These are phyloP conservation scores for Papilio glaucus DNA, from an alignment of 1,140 invertebrate species.

Conservation along the genomic window DNA sequence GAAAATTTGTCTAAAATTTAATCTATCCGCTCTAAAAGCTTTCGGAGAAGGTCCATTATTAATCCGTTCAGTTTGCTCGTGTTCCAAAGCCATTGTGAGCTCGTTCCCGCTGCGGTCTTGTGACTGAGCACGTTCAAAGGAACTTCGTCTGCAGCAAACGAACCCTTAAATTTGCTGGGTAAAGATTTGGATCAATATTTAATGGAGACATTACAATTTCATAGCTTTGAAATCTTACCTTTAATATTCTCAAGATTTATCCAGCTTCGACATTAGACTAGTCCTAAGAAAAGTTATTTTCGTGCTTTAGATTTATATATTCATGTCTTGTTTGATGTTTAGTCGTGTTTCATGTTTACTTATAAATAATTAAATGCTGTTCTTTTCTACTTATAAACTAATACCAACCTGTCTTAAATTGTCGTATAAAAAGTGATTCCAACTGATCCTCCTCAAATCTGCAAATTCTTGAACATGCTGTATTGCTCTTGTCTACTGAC, in stretches of 20 bases:
- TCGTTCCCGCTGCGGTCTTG: constrained; percentile 21
- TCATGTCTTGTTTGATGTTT: background rate
- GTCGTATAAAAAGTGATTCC: no score
- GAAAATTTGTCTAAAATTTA: constrained; percentile 33
- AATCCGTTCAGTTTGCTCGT: constrained; percentile 33
- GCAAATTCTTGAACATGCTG: no score
- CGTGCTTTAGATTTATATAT: background rate
- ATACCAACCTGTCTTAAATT: no score
- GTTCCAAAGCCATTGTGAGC: constrained; percentile 32
- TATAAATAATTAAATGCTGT: background rate
- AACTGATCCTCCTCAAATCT: no score
- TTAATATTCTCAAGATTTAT: background rate
- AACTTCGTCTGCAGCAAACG: constrained; percentile 29
- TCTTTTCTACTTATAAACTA: no score
- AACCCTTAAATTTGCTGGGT: constrained; percentile 26
- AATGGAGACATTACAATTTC: constrained; percentile 13
- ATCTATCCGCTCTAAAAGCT: constrained; percentile 35
- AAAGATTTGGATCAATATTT: constrained; percentile 18
- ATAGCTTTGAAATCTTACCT: background rate
- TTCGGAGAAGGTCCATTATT: constrained; percentile 30
- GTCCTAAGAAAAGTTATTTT: background rate
- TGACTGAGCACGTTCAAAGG: constrained; percentile 34
- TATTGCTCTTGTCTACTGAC: no score
- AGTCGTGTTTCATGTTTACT: background rate
- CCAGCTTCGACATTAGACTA: background rate